Evolutionary conservation across 2,113 vertebrate genomes (phyloP).

Genomic region (Pandion haliaetus): DNA sequence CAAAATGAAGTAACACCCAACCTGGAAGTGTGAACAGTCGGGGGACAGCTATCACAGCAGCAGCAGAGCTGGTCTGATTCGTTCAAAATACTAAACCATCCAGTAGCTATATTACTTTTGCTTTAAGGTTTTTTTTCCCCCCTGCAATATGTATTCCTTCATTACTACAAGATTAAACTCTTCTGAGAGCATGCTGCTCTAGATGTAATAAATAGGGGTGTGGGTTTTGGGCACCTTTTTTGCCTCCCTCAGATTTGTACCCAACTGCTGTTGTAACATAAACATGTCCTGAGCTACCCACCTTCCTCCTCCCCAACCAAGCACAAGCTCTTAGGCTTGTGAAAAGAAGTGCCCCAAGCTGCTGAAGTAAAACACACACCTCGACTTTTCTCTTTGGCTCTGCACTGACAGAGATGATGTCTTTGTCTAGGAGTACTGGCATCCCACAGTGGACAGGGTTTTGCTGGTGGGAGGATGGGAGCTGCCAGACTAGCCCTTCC

Average conservation of each 20-base stretch:
- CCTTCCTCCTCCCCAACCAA: not conserved
- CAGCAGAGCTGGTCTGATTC: not conserved
- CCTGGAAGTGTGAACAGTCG: not conserved
- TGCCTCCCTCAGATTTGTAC: not conserved
- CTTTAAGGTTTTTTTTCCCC: not conserved
- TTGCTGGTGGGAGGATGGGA: not conserved
- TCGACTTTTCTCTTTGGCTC: not conserved
- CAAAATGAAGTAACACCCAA: conserved; percentile 15
- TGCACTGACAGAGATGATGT: not conserved
- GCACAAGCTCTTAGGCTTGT: not conserved
- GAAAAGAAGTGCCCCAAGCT: not conserved
- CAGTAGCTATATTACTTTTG: not conserved
- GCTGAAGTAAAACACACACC: not conserved
- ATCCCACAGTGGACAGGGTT: not conserved
- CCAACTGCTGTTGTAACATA: accelerated
- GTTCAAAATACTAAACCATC: not conserved
- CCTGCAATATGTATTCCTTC: not conserved
- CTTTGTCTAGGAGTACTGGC: not conserved
- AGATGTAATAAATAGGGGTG: not conserved
- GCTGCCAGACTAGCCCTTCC: not conserved
- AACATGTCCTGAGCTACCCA: not conserved
- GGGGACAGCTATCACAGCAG: not conserved
- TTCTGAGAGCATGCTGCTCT: not conserved
- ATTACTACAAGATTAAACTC: not conserved
- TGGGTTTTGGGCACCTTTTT: not conserved